These are phyloP conservation scores for Polietes domitor DNA, from an alignment of 2,888 invertebrate genomes.

Conservation along the genomic window DNA sequence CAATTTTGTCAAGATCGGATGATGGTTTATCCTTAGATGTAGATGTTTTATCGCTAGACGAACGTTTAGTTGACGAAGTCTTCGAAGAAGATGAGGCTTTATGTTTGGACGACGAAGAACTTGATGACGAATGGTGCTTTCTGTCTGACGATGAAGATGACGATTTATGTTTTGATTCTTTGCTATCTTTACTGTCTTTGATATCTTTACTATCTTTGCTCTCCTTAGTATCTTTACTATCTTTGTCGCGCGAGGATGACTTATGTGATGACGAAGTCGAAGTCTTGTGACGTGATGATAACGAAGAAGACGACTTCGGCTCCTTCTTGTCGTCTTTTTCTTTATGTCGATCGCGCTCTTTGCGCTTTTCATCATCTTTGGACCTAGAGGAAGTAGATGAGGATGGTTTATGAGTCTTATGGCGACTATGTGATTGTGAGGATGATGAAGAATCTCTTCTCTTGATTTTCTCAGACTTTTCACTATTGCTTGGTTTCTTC, in stretches of 20 bases:
- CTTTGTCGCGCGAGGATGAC: constrained; percentile 49
- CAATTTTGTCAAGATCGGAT: not conserved
- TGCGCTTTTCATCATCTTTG: constrained; percentile 47
- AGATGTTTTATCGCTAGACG: constrained; percentile 58
- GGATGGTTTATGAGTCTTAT: constrained; percentile 56
- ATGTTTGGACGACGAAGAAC: constrained; percentile 57
- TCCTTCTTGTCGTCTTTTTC: constrained; percentile 50
- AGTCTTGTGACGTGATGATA: constrained; percentile 13
- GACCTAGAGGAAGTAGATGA: constrained; percentile 63
- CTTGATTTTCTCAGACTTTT: constrained; percentile 21
- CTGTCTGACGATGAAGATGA: constrained; percentile 69
- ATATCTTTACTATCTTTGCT: too few species aligned
- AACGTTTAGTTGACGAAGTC: constrained; percentile 46
- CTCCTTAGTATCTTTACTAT: constrained; percentile 57
- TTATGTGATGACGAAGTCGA: constrained; percentile 47
- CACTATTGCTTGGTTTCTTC: not conserved
- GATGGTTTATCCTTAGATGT: constrained; percentile 46
- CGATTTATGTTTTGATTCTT: constrained; percentile 68
- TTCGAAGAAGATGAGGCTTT: constrained; percentile 59
- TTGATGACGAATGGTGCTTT: constrained; percentile 65
- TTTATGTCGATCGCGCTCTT: constrained; percentile 69
- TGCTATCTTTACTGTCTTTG: constrained; percentile 42
- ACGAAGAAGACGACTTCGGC: constrained; percentile 46
- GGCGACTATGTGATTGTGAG: constrained; percentile 43
- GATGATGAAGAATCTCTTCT: constrained; percentile 41